Evolutionary conservation across 2,888 invertebrate species (phyloP).

Genomic region (Pteria penguin): DNA sequence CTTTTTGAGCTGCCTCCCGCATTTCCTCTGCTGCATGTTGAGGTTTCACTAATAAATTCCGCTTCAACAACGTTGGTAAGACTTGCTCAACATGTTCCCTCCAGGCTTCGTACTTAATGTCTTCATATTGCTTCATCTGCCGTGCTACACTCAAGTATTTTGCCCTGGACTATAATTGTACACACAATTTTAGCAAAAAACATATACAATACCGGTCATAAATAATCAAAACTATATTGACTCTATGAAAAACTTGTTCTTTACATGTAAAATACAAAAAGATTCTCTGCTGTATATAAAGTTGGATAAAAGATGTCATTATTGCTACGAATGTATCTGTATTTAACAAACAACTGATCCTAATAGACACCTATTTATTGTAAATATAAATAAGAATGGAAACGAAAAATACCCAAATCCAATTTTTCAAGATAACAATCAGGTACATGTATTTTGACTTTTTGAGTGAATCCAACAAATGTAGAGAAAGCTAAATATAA

Average conservation of each 20-base stretch:
- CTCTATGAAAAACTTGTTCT: too few species aligned
- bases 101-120: constrained; percentile 87
- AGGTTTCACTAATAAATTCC: constrained; percentile 75
- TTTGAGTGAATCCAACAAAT: too few species aligned
- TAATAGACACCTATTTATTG: too few species aligned
- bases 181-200: background rate
- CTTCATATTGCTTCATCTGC: constrained; percentile 88
- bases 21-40: constrained; percentile 46
- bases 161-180: constrained; percentile 84
- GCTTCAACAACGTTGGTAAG: constrained; percentile 82
- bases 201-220: background rate
- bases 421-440: too few species aligned
- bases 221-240: too few species aligned
- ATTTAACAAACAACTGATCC: too few species aligned
- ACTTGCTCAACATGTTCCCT: constrained; percentile 84
- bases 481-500: background rate
- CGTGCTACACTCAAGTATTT: constrained; percentile 89
- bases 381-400: too few species aligned
- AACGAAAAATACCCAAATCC: too few species aligned
- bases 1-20: constrained; percentile 44
- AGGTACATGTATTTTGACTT: too few species aligned
- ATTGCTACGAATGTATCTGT: too few species aligned
- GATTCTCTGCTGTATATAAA: too few species aligned
- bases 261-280: too few species aligned
- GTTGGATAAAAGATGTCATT: background rate